Percentiles rank a stretch among this genome's conserved stretches.
Evolutionary conservation across 1,140 invertebrate species (phyloP).

Genomic region (Brachionus manjavacas): DNA sequence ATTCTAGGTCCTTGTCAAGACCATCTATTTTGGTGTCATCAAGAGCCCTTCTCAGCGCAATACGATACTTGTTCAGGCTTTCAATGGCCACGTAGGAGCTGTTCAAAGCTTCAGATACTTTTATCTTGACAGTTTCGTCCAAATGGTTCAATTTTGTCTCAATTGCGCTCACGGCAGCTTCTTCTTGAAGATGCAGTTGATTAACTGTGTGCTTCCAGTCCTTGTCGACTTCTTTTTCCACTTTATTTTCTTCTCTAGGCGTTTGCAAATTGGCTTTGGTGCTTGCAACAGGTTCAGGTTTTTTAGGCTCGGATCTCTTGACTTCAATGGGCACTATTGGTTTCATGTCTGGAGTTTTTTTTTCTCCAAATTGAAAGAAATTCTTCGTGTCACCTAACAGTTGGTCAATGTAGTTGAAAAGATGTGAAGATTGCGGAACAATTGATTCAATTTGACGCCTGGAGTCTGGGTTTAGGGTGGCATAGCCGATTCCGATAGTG

Average conservation of each 20-base stretch:
- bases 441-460: slow-evolving; percentile 27
- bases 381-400: background rate
- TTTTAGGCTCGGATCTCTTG: background rate
- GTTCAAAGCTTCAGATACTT: slow-evolving; percentile 35
- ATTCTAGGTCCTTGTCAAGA: background rate
- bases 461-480: slow-evolving; percentile 18
- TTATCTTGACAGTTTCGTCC: background rate
- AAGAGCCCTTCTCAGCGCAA: slow-evolving; percentile 18
- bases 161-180: background rate
- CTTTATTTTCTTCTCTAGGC: background rate
- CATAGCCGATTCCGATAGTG: slow-evolving; percentile 35
- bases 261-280: background rate
- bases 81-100: slow-evolving; percentile 38
- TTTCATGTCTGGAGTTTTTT: background rate
- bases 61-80: slow-evolving; percentile 27
- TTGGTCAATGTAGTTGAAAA: slow-evolving; percentile 11
- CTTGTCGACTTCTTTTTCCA: background rate
- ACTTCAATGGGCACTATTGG: background rate
- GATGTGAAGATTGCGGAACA: background rate
- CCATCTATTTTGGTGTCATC: slow-evolving; percentile 21
- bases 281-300: background rate
- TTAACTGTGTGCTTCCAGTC: background rate
- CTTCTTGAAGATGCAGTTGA: background rate
- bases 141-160: background rate
- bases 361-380: background rate